A percentile compares a stretch with the other conserved stretches of the same genome.
Evolutionary conservation across 2,888 invertebrate species (phyloP).

Genomic region (Drosophila stalkeri): DNA sequence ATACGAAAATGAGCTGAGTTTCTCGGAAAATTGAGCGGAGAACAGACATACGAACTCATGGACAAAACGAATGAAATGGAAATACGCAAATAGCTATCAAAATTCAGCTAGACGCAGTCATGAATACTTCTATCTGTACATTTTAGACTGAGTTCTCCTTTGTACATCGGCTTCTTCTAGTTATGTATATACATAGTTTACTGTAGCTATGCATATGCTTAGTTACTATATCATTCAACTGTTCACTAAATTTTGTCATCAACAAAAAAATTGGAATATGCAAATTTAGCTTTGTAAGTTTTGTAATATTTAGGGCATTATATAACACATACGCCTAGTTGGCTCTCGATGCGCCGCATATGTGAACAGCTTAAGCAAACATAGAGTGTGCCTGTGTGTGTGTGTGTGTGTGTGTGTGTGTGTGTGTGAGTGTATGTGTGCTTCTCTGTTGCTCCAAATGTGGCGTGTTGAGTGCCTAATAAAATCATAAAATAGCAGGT

Average conservation of each 20-base stretch:
- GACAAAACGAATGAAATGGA: too few relatives aligned
- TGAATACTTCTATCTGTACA: too few relatives aligned
- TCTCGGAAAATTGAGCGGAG: too few relatives aligned
- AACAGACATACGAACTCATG: too few relatives aligned
- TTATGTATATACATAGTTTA: too few relatives aligned
- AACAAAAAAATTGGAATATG: background rate
- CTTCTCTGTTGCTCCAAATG: constrained; percentile 19
- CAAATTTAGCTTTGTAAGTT: background rate
- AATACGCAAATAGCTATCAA: too few relatives aligned
- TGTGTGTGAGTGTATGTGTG: constrained; percentile 16
- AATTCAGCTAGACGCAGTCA: too few relatives aligned
- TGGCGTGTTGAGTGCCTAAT: constrained; percentile 74
- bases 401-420: background rate
- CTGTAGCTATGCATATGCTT: too few relatives aligned
- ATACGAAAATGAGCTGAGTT: too few relatives aligned
- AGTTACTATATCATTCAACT: background rate
- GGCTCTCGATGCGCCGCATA: background rate
- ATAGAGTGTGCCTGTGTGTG: constrained; percentile 1
- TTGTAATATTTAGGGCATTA: constrained; percentile 3
- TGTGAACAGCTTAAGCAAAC: background rate
- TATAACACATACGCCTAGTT: constrained; percentile 10
- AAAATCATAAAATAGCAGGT: constrained; percentile 74
- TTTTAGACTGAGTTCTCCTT: too few relatives aligned
- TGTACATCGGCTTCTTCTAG: too few relatives aligned
- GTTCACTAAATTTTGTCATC: background rate